Evolutionary conservation across 2,888 invertebrate species (phyloP).

Genomic region (Steinernema carpocapsae): DNA sequence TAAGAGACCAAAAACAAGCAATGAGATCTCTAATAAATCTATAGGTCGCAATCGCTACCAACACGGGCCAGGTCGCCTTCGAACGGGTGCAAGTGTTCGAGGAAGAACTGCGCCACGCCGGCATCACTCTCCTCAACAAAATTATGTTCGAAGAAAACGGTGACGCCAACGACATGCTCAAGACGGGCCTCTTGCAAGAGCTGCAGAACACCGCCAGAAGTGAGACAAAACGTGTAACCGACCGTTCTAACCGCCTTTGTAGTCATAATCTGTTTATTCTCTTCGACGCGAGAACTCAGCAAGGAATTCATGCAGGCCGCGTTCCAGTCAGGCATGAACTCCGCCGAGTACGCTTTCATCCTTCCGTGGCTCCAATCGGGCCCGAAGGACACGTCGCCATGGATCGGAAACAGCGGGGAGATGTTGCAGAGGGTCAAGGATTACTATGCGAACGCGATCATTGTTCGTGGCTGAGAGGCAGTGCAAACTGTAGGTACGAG

Average conservation of each 20-base stretch:
- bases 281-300: slow-evolving; percentile 62
- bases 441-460: slow-evolving; percentile 64
- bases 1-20: too few species aligned
- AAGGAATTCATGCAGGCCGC: slow-evolving; percentile 49
- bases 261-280: slow-evolving; percentile 67
- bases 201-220: slow-evolving; percentile 60
- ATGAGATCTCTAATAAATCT: neutral
- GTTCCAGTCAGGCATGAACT: slow-evolving; percentile 54
- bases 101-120: slow-evolving; percentile 60
- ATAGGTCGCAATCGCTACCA: slow-evolving; percentile 63
- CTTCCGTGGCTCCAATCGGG: slow-evolving; percentile 65
- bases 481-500: neutral
- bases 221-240: slow-evolving; percentile 35
- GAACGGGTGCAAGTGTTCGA: slow-evolving; percentile 63
- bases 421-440: slow-evolving; percentile 63
- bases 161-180: slow-evolving; percentile 55
- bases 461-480: slow-evolving; percentile 44
- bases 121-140: slow-evolving; percentile 56
- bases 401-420: slow-evolving; percentile 63
- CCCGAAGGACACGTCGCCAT: slow-evolving; percentile 59
- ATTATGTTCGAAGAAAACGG: slow-evolving; percentile 63
- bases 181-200: slow-evolving; percentile 60
- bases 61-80: slow-evolving; percentile 65
- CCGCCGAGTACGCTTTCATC: slow-evolving; percentile 62
- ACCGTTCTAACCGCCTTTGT: slow-evolving; percentile 35